A percentile compares a stretch with the other conserved stretches of the same genome.
These are phyloP conservation scores for Platichthys stellatus DNA, from an alignment of 2,113 vertebrate genomes.

Conservation along the genomic window DNA sequence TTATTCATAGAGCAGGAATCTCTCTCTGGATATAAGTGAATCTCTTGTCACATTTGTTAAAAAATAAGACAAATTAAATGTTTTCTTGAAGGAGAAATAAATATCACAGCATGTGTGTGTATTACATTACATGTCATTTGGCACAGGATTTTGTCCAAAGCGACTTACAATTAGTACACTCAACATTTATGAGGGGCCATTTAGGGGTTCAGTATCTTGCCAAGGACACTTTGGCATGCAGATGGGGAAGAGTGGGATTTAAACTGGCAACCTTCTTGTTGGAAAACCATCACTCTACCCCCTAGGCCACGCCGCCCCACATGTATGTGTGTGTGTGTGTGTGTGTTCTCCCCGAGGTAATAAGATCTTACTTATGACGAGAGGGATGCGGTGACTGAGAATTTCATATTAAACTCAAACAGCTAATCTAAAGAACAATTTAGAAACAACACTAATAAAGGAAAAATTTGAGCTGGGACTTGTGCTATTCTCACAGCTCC, in stretches of 20 bases:
- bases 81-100: neutral
- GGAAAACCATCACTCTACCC: too few relatives aligned
- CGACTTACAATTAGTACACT: too few relatives aligned
- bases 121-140: too few relatives aligned
- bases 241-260: too few relatives aligned
- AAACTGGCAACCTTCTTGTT: too few relatives aligned
- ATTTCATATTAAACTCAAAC: conserved; percentile 8
- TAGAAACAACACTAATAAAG: conserved; percentile 1
- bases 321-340: too few relatives aligned
- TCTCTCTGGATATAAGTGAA: neutral
- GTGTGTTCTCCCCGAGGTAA: neutral
- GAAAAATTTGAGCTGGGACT: conserved; percentile 28
- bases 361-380: neutral
- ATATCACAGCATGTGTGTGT: neutral
- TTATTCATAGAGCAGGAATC: conserved; percentile 3
- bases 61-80: neutral
- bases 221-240: too few relatives aligned
- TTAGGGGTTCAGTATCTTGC: too few relatives aligned
- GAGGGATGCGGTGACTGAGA: neutral
- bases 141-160: too few relatives aligned
- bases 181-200: too few relatives aligned
- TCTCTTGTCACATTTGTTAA: neutral
- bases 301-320: too few relatives aligned
- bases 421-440: neutral
- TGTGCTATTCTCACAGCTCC: neutral